phyloP scores from a whole-genome alignment of 2,797 vertebrate species.

The Molossus alvarezi region DNA sequence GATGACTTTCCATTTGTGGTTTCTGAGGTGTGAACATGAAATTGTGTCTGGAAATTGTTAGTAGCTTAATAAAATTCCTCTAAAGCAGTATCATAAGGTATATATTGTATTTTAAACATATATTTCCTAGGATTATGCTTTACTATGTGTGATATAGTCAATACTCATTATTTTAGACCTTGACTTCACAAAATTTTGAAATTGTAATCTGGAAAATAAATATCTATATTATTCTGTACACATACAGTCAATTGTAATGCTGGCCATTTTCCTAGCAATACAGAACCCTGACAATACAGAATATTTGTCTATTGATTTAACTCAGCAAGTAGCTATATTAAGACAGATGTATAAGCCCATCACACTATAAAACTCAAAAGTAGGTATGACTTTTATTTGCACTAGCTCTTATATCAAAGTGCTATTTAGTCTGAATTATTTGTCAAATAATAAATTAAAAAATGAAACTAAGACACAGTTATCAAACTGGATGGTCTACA shows the following conservation, averaged over 20 bases:
- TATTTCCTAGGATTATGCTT: neutral
- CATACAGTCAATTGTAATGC: neutral
- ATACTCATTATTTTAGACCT: neutral
- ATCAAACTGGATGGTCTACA: neutral
- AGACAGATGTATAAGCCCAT: conserved; percentile 2
- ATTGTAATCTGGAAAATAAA: neutral
- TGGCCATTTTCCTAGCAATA: conserved; percentile 41
- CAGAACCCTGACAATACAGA: neutral
- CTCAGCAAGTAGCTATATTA: conserved; percentile 42
- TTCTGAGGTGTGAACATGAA: conserved; percentile 79
- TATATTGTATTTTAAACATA: neutral
- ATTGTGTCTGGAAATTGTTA: conserved; percentile 66
- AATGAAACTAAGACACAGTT: neutral
- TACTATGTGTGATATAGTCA: neutral
- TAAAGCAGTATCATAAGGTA: neutral
- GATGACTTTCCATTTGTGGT: conserved; percentile 83
- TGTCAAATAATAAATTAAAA: conserved; percentile 51
- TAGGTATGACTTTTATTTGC: conserved; percentile 14
- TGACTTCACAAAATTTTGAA: conserved; percentile 15
- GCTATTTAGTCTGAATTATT: conserved; percentile 32
- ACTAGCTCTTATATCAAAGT: neutral
- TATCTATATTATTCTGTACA: neutral
- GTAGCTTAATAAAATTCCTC: conserved; percentile 6
- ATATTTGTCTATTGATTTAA: conserved; percentile 55
- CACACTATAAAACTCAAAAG: conserved; percentile 47